These are phyloP conservation scores for Chymomyza procnemis DNA, from an alignment of 2,888 invertebrate genomes.

Conservation along the genomic window DNA sequence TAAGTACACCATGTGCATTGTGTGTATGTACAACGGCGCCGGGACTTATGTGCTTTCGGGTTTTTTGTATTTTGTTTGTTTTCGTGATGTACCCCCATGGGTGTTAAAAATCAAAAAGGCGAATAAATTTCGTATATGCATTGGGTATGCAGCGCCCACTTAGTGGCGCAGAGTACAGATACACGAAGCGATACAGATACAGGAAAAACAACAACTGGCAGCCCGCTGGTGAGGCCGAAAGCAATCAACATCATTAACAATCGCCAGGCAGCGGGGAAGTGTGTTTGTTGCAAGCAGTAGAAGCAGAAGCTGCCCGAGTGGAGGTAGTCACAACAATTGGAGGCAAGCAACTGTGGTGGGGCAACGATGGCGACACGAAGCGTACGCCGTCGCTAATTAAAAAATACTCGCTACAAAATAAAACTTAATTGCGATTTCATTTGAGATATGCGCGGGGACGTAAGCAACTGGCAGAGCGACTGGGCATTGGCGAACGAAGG, in stretches of 20 bases:
- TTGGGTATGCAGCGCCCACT: constrained; percentile 36
- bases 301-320: constrained; percentile 28
- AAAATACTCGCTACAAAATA: constrained; percentile 72
- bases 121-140: constrained; percentile 57
- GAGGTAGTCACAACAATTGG: constrained; percentile 17
- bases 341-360: constrained; percentile 15
- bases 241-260: constrained; percentile 47
- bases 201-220: constrained; percentile 17
- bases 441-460: constrained; percentile 57
- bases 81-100: constrained; percentile 52
- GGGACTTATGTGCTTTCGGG: background rate
- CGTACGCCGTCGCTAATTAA: constrained; percentile 63
- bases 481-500: constrained; percentile 46
- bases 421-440: constrained; percentile 74
- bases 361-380: constrained; percentile 46
- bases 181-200: constrained; percentile 40
- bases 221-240: background rate
- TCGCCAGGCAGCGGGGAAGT: constrained; percentile 28
- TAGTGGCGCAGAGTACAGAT: constrained; percentile 42
- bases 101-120: constrained; percentile 63
- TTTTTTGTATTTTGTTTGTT: background rate
- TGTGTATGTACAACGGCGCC: background rate
- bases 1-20: background rate
- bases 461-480: constrained; percentile 22
- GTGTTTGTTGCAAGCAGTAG: background rate